phyloP scores from a whole-genome alignment of 2,888 invertebrate species.

The Tenodera sinensis region DNA sequence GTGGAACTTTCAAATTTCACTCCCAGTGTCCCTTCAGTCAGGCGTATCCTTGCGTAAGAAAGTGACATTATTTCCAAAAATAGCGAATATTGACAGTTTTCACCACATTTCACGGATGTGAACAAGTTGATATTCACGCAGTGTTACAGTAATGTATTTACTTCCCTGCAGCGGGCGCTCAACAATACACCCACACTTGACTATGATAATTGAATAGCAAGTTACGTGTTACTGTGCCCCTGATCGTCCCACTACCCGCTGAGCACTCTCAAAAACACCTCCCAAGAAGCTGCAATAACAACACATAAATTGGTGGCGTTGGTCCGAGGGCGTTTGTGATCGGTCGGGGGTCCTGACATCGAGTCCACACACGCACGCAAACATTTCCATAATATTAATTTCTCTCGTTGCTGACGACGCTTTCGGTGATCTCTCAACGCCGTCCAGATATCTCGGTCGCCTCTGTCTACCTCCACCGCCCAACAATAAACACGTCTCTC shows the following conservation, averaged over 20 bases:
- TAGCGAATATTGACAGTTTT: no score
- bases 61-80: no score
- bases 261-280: not conserved
- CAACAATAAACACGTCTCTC: not conserved
- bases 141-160: no score
- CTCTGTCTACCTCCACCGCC: not conserved
- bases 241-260: not conserved
- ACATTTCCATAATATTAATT: not conserved
- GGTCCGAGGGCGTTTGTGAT: not conserved
- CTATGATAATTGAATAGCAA: not conserved
- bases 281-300: not conserved
- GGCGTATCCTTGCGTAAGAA: no score
- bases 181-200: not conserved
- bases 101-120: no score
- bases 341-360: not conserved
- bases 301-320: not conserved
- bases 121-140: no score
- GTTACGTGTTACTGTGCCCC: not conserved
- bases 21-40: no score
- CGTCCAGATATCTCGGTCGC: not conserved
- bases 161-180: no score
- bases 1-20: no score
- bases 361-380: not conserved
- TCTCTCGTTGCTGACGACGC: not conserved
- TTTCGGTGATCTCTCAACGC: not conserved